Conservation (phyloP, 2,113 vertebrate genomes). For the Dicentrarchus labrax region DNA sequence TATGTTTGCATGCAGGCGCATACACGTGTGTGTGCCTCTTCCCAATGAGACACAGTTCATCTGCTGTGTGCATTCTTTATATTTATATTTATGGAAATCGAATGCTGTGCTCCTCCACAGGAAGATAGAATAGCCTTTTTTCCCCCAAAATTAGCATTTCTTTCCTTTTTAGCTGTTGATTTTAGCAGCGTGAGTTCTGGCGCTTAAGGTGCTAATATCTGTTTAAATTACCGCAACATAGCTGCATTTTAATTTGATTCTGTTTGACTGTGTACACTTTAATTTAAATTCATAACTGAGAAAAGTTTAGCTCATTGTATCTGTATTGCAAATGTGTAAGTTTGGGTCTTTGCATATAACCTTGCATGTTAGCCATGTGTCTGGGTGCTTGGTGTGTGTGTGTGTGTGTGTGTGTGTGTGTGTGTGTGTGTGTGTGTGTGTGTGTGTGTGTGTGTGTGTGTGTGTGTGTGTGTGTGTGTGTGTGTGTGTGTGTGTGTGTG, state of each 20-base stretch:
- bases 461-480: not conserved
- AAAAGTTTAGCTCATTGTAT: conserved; percentile 46
- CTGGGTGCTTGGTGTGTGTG: not conserved
- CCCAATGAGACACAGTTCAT: conserved; percentile 47
- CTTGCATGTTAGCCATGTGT: conserved; percentile 35
- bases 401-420: not conserved
- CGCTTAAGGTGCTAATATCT: conserved; percentile 78
- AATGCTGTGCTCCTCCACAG: conserved; percentile 55
- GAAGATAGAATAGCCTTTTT: conserved; percentile 56
- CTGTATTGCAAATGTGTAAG: conserved; percentile 53
- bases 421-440: conserved; percentile 13
- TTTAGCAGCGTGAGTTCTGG: conserved; percentile 71
- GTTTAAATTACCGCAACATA: conserved; percentile 71
- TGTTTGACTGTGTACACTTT: conserved; percentile 63
- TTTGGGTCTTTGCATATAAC: conserved; percentile 61
- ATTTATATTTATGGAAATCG: conserved; percentile 78
- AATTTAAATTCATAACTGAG: conserved; percentile 66
- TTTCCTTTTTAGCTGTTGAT: conserved; percentile 74
- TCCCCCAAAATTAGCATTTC: conserved; percentile 61
- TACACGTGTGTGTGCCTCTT: conserved; percentile 18
- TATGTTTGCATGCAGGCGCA: conserved; percentile 13
- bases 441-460: not conserved
- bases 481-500: not conserved
- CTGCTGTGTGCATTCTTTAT: conserved; percentile 61
- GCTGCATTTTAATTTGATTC: conserved; percentile 75